Conservation (phyloP, 2,797 vertebrate genomes). For the Esox masquinongy region DNA sequence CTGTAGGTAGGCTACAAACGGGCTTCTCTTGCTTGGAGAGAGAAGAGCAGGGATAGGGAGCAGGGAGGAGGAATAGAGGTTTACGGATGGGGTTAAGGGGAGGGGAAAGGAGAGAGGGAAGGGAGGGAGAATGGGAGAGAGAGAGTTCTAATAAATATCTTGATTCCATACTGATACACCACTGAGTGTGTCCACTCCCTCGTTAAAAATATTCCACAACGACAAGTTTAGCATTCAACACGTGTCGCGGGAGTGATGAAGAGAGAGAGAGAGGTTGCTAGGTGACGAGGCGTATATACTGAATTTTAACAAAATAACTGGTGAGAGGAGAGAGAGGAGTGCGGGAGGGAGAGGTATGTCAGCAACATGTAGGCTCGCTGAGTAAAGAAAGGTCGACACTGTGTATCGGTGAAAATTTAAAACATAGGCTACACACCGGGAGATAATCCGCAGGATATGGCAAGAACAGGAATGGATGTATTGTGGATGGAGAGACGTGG, state of each 20-base stretch:
- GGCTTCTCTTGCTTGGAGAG: background rate
- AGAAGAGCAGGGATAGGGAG: background rate
- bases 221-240: slow-evolving; percentile 81
- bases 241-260: slow-evolving; percentile 74
- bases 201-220: slow-evolving; percentile 39
- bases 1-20: background rate
- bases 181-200: slow-evolving; percentile 12
- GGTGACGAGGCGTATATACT: slow-evolving; percentile 81
- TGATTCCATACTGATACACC: slow-evolving; percentile 43
- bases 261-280: slow-evolving; percentile 69
- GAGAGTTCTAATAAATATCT: slow-evolving; percentile 18
- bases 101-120: background rate
- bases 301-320: slow-evolving; percentile 80
- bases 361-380: slow-evolving; percentile 73
- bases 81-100: background rate
- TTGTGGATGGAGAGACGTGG: slow-evolving; percentile 62
- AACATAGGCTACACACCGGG: slow-evolving; percentile 8
- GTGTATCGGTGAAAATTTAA: slow-evolving; percentile 37
- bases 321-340: slow-evolving; percentile 45
- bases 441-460: slow-evolving; percentile 64
- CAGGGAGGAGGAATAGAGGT: background rate
- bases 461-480: slow-evolving; percentile 69
- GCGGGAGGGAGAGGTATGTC: slow-evolving; percentile 39
- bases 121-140: background rate
- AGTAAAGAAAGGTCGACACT: slow-evolving; percentile 69